These are phyloP conservation scores for Volucella bombylans DNA, from an alignment of 2,888 invertebrate genomes.

Conservation along the genomic window DNA sequence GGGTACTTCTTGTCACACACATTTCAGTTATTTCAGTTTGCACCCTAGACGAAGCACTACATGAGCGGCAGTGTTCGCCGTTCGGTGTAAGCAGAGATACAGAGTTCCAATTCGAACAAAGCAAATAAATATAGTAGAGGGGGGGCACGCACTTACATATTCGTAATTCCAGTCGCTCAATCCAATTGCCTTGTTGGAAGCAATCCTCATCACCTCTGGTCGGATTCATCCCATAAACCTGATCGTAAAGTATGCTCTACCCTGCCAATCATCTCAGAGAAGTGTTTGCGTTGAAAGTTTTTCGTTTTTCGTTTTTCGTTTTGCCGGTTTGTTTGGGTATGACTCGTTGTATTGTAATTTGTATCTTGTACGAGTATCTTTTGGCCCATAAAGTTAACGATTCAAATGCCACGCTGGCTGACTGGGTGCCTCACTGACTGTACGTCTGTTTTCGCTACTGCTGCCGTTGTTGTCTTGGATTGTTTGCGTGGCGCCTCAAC, in stretches of 20 bases:
- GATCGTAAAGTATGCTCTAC: not conserved
- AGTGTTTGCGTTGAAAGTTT: conserved; percentile 58
- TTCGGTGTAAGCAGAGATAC: not conserved
- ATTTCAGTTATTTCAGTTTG: conserved; percentile 23
- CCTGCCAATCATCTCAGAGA: conserved; percentile 62
- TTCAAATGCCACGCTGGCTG: conserved; percentile 27
- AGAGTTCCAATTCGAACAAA: conserved; percentile 51
- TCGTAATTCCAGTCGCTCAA: conserved; percentile 45
- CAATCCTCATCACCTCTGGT: not conserved
- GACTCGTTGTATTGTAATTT: conserved; percentile 37
- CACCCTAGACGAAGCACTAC: not conserved
- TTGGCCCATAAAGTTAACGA: conserved; percentile 69
- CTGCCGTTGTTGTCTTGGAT: conserved; percentile 36
- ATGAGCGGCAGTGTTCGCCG: conserved; percentile 12
- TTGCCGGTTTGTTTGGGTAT: conserved; percentile 64
- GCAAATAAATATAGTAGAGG: conserved; percentile 6
- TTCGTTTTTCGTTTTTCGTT: conserved; percentile 46
- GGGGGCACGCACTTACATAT: conserved; percentile 51
- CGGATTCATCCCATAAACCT: conserved; percentile 18
- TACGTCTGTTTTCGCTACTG: not conserved
- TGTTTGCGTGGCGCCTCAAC: conserved; percentile 62
- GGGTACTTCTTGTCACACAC: conserved; percentile 66
- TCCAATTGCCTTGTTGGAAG: conserved; percentile 26
- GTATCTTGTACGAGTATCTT: conserved; percentile 41
- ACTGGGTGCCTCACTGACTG: too few relatives aligned